Evolutionary conservation across 2,797 vertebrate genomes (phyloP).

Genomic region (Echeneis naucrates): DNA sequence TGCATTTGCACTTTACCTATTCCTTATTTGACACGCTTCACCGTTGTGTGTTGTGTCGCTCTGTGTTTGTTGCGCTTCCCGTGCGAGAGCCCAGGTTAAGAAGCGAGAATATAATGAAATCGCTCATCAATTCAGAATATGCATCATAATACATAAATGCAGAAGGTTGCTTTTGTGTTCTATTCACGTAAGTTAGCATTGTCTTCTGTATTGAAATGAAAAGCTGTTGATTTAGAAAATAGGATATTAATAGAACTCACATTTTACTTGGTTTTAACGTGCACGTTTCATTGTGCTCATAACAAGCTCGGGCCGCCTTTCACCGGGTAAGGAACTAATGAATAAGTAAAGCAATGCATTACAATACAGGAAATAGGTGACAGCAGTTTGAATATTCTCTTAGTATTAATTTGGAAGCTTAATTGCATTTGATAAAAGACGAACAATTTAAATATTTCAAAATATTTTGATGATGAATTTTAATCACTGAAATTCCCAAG

Average conservation of each 20-base stretch:
- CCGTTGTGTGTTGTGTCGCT: background rate
- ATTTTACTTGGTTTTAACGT: conserved; percentile 12
- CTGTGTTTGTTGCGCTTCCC: background rate
- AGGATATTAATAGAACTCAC: background rate
- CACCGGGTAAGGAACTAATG: conserved; percentile 21
- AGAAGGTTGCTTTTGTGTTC: too few species aligned
- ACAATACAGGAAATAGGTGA: background rate
- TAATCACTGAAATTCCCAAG: conserved; percentile 41
- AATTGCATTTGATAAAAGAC: conserved; percentile 6
- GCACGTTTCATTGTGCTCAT: conserved; percentile 1
- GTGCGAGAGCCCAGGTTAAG: background rate
- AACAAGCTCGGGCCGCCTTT: conserved; percentile 30
- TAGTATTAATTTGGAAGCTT: background rate
- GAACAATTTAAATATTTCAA: background rate
- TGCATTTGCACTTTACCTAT: conserved; percentile 32
- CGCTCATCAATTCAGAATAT: background rate
- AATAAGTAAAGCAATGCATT: conserved; percentile 26
- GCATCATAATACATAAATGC: too few species aligned
- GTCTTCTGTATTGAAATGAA: background rate
- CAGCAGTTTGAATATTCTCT: conserved; percentile 2
- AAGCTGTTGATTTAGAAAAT: background rate
- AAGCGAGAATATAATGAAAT: background rate
- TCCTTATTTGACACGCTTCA: conserved; percentile 12
- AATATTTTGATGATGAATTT: conserved; percentile 9
- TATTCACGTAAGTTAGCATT: background rate